phyloP scores from a whole-genome alignment of 2,888 invertebrate species.

The Tenthredo amoena region DNA sequence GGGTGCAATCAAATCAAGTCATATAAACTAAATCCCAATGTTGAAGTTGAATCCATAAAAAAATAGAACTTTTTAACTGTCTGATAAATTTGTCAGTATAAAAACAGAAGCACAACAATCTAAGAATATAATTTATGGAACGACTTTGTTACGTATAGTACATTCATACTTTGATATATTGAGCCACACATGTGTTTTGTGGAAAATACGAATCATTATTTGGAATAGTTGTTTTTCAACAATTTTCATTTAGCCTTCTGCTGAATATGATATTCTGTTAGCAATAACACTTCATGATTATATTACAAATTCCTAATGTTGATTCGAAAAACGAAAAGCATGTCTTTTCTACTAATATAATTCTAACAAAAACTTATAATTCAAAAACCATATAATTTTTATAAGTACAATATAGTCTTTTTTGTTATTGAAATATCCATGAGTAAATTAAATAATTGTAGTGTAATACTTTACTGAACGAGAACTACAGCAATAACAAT shows the following conservation, averaged over 20 bases:
- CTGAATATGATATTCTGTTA: no score
- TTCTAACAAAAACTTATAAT: background rate
- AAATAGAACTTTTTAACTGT: background rate
- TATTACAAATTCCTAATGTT: background rate
- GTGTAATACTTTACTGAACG: conserved; percentile 17
- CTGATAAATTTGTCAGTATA: background rate
- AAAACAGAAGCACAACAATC: background rate
- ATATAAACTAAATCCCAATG: background rate
- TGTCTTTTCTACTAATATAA: background rate
- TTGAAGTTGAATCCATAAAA: background rate
- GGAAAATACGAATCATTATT: background rate
- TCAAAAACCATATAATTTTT: background rate
- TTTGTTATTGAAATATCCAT: background rate
- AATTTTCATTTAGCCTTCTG: background rate
- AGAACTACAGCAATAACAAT: background rate
- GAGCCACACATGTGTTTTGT: background rate
- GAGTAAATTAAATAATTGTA: conserved; percentile 6
- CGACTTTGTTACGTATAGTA: background rate
- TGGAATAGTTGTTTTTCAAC: background rate
- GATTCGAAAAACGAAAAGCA: background rate
- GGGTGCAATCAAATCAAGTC: background rate
- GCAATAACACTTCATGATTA: background rate
- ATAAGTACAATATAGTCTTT: background rate
- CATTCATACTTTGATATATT: background rate
- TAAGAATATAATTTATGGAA: background rate